These are phyloP conservation scores for Falco berigora DNA, from an alignment of 2,797 vertebrate genomes.

Conservation along the genomic window DNA sequence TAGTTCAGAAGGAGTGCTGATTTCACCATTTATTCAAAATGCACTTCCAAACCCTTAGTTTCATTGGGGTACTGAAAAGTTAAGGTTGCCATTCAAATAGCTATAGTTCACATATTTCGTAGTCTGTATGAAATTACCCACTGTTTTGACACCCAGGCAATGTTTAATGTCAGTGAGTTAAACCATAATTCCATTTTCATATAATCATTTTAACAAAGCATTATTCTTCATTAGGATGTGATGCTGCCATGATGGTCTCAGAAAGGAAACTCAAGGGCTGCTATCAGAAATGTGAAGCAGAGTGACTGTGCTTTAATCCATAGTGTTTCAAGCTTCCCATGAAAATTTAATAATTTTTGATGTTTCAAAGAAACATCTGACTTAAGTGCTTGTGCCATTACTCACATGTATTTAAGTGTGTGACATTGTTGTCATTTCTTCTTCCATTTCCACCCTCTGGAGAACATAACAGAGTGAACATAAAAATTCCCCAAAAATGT, in stretches of 20 bases:
- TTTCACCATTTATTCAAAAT: neutral
- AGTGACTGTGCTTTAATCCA: neutral
- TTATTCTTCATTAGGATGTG: neutral
- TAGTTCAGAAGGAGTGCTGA: neutral
- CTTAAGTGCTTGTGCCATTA: slow-evolving; percentile 1
- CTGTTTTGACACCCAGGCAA: neutral
- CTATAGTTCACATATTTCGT: too few relatives aligned
- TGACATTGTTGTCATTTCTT: neutral
- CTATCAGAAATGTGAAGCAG: neutral
- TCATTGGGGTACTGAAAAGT: neutral
- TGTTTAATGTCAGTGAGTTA: neutral
- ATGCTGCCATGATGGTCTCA: neutral
- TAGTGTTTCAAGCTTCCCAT: neutral
- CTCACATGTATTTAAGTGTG: neutral
- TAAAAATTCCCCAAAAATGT: neutral
- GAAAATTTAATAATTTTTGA: slow-evolving; percentile 23
- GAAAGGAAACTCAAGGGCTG: neutral
- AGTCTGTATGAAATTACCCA: neutral
- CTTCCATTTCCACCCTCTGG: neutral
- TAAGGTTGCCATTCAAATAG: neutral
- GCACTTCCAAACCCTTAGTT: neutral
- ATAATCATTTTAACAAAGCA: neutral
- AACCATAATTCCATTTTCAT: neutral
- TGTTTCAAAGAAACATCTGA: slow-evolving; percentile 17
- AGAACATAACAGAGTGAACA: neutral